Evolutionary conservation across 1,140 invertebrate genomes (phyloP).

Genomic region (Spodoptera litura): DNA sequence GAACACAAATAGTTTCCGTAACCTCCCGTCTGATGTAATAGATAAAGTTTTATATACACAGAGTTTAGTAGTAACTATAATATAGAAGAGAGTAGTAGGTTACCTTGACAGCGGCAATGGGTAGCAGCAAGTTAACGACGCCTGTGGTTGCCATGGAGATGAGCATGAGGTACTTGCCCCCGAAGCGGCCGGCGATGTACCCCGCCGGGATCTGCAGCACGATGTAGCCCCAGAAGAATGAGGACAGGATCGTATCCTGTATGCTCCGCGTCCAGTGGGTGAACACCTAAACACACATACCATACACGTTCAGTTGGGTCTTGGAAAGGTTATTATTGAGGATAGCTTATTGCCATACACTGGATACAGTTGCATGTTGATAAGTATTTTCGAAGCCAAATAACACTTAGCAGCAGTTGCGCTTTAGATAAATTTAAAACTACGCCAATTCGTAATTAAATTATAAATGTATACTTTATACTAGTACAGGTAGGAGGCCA

Average conservation of each 20-base stretch:
- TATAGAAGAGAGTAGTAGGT: constrained; percentile 10
- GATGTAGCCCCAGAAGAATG: constrained; percentile 89
- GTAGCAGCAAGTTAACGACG: constrained; percentile 69
- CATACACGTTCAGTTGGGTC: too few relatives aligned
- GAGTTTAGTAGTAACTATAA: neutral
- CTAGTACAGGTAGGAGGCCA: neutral
- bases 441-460: too few relatives aligned
- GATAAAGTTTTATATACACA: neutral
- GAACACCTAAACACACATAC: constrained; percentile 75
- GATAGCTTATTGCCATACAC: too few relatives aligned
- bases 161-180: constrained; percentile 88
- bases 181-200: constrained; percentile 88
- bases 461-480: too few relatives aligned
- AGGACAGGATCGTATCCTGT: constrained; percentile 87
- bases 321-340: too few relatives aligned
- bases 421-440: too few relatives aligned
- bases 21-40: too few relatives aligned
- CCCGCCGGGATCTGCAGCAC: constrained; percentile 90
- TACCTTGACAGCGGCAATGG: constrained; percentile 67
- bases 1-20: too few relatives aligned
- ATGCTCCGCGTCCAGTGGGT: constrained; percentile 86
- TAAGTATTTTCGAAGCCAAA: too few relatives aligned
- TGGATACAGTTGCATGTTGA: too few relatives aligned
- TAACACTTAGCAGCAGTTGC: too few relatives aligned
- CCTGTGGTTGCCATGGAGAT: constrained; percentile 83